Conservation (phyloP, 2,888 invertebrate species). For the Drosophila prostipennis region DNA sequence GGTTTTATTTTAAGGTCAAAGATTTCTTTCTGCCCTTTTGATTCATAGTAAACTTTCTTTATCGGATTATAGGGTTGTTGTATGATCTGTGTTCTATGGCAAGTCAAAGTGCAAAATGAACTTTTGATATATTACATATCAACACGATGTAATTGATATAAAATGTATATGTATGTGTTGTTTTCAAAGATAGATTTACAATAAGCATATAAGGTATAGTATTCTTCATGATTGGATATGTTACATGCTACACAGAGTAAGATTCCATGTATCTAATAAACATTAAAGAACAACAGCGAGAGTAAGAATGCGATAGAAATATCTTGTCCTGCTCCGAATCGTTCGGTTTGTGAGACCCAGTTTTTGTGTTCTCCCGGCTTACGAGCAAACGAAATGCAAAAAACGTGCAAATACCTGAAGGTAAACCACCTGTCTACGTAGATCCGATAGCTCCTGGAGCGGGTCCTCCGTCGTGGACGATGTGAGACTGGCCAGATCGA, state of each 20-base stretch:
- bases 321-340: conserved; percentile 30
- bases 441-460: conserved; percentile 90
- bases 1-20: not conserved
- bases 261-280: conserved; percentile 28
- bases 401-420: conserved; percentile 88
- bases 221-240: conserved; percentile 7
- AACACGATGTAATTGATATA: conserved; percentile 9
- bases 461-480: conserved; percentile 86
- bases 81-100: conserved; percentile 25
- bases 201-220: conserved; percentile 20
- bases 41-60: not conserved
- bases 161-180: conserved; percentile 3
- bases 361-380: conserved; percentile 32
- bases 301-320: conserved; percentile 25
- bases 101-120: conserved; percentile 31
- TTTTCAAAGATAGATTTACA: conserved; percentile 16
- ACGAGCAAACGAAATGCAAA: conserved; percentile 77
- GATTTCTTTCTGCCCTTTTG: not conserved
- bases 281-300: conserved; percentile 42
- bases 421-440: conserved; percentile 92
- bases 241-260: conserved; percentile 29
- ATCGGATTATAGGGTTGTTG: not conserved
- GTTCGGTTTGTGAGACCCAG: conserved; percentile 19
- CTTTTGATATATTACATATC: conserved; percentile 2
- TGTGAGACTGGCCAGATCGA: conserved; percentile 85